Base-by-base conservation (phyloP, 2,888 invertebrate genomes). In the Drosophila tripunctata region DNA sequence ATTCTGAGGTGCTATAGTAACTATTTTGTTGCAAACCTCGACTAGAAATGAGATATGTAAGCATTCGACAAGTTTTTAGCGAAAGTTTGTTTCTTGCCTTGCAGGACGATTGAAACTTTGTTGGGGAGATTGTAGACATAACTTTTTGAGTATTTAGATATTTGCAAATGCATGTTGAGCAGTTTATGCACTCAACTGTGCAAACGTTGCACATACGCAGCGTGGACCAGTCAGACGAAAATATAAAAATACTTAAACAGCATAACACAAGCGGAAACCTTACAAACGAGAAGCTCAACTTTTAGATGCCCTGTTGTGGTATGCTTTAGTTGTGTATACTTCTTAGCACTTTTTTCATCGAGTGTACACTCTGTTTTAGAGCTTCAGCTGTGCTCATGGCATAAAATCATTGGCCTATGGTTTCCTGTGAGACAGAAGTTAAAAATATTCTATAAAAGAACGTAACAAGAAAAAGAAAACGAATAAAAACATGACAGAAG, bases 151-250 rank as follows among this genome's bases (percentile, higher is more conserved):
- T 24, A 44, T 60, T 45, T 56, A 27, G n/a, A 57, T 54, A 31
- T 62, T 62, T 33, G 35, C 14, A 40, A 47, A 70, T 44, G 56
- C 57, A 55, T 70, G 75, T 75, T 62, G 36, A 38, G 45, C 21
- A 55, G 27, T 21, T 56, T 47, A 47, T 44, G 54, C 65, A 55
- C 47, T 56, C 22, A 19, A 30, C 41, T 27, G 24, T n/a, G 19
- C 1, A 30, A 35, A 36, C 33, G 33, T 55, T 52, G n/a, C 22
- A 31, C 44, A 66, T 58, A 44, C 47, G 47, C 30, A 19, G n/a
- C 21, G 22, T 54, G 10, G 12, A 21, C 31, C 40, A 15, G 30
- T 12, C 22, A 35, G 21, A 58, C 36, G 22, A 50, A 44, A 43
- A 12, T 43, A 41, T 48, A 38, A 35, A 35, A 12, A 47, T 35